Conservation (phyloP, 2,113 vertebrate genomes). For the Prionailurus viverrinus region DNA sequence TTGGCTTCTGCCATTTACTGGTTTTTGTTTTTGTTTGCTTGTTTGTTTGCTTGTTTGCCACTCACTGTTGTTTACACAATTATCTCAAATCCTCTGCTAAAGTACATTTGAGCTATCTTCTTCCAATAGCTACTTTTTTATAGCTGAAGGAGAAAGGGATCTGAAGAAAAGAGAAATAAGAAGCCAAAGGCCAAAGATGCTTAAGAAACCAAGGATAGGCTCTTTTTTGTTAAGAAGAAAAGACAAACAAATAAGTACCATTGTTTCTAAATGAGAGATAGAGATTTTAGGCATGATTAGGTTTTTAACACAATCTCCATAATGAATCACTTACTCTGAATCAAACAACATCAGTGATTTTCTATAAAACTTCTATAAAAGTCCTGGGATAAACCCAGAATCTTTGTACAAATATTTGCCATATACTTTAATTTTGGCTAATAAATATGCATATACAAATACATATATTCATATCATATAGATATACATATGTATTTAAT, state of each 20-base stretch:
- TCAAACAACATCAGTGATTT: not conserved
- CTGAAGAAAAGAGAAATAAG: constrained; percentile 50
- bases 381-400: not conserved
- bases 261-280: not conserved
- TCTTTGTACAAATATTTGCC: not conserved
- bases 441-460: not conserved
- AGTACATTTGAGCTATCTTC: not conserved
- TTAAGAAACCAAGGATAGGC: not conserved
- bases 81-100: not conserved
- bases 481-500: not conserved
- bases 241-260: not conserved
- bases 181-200: not conserved
- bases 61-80: not conserved
- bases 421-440: not conserved
- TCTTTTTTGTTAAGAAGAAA: not conserved
- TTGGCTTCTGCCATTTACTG: not conserved
- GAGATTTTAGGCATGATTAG: not conserved
- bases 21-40: not conserved
- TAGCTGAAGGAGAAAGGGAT: not conserved
- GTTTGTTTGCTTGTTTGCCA: not conserved
- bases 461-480: not conserved
- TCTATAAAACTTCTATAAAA: constrained; percentile 1
- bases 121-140: not conserved
- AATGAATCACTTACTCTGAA: not conserved
- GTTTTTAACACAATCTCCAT: not conserved